Base-by-base conservation (phyloP, 2,888 invertebrate genomes). In the Oscheius sp. region DNA sequence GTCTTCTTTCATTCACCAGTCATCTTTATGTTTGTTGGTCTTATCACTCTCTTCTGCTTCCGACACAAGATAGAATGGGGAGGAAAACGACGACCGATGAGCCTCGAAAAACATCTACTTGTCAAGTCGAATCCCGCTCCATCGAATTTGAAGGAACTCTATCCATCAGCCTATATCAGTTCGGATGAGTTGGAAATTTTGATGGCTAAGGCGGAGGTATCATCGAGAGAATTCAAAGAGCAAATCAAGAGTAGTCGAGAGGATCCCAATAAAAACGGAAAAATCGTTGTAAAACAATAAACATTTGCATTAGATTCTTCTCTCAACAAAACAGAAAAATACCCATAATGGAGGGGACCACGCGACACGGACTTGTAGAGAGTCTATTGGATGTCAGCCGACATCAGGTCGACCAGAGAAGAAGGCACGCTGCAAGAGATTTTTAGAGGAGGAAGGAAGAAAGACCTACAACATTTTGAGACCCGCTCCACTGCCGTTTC, bases 401-500 rank as follows among this genome's bases (percentile, higher is more conserved):
- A 22, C 44, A 76, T 76, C 17, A 76, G 67, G 59, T 76, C 76
- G 47, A 76, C 76, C 26, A 76, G 71, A 12, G 76, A 73, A 6
- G 67, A 62, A 12, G 76, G 76, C 17, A 76, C 73, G 44, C 76
- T 73, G 68, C 71, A 71, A 65, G 20, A 2, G 12, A 36, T 64
- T 8, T n/a, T 17, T 22, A 5, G 14, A 20, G n/a, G 14, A 38
- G 22, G 41, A 62, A 20, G 6, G 4, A 47, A 26, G 20, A 32
- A n/a, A 8, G n/a, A 71, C 78, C 70, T 62, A 78, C 78, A 76
- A 73, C 77, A 79, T 75, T 45, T 77, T 74, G 38, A 83, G 71
- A n/a, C 83, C 84, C 4, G 75, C 73, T 24, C 75, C 67, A 51
- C 82, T 82, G 24, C 80, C 80, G 56, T 78, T 81, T 50, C 83